Evolutionary conservation across 2,113 vertebrate species (phyloP).

Genomic region (Gnathonemus longibarbis): DNA sequence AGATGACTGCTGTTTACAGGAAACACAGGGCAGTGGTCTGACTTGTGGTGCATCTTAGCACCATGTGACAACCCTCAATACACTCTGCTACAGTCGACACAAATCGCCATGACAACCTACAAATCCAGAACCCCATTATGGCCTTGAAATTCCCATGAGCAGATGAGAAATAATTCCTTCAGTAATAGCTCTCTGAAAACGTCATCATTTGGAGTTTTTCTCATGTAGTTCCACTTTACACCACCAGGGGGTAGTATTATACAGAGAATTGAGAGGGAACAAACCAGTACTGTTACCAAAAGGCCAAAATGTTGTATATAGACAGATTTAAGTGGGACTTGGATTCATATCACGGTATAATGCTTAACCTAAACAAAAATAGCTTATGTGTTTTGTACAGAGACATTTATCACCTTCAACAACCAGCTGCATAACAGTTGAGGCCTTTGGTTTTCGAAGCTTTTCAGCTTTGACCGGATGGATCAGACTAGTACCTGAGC

Average conservation of each 20-base stretch:
- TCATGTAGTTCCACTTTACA: slow-evolving; percentile 23
- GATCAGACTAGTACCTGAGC: slow-evolving; percentile 41
- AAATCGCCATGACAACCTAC: background rate
- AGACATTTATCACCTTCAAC: background rate
- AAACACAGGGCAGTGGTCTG: background rate
- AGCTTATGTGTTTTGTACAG: background rate
- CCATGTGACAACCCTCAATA: background rate
- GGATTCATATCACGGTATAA: background rate
- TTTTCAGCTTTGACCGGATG: background rate
- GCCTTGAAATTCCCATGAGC: background rate
- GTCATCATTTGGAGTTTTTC: background rate
- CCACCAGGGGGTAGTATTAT: background rate
- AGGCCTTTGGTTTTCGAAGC: background rate
- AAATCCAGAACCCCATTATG: background rate
- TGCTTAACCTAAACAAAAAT: background rate
- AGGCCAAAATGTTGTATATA: background rate
- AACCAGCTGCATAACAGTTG: background rate
- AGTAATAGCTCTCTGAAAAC: background rate
- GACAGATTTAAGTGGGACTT: background rate
- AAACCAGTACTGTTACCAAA: background rate
- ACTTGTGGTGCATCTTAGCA: background rate
- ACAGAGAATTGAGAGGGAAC: background rate
- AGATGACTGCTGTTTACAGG: background rate
- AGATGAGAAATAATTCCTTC: background rate
- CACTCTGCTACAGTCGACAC: background rate